Percentiles rank a stretch among this genome's conserved stretches.
phyloP scores from a whole-genome alignment of 2,888 invertebrate genomes.

The Drosophila emarginata region DNA sequence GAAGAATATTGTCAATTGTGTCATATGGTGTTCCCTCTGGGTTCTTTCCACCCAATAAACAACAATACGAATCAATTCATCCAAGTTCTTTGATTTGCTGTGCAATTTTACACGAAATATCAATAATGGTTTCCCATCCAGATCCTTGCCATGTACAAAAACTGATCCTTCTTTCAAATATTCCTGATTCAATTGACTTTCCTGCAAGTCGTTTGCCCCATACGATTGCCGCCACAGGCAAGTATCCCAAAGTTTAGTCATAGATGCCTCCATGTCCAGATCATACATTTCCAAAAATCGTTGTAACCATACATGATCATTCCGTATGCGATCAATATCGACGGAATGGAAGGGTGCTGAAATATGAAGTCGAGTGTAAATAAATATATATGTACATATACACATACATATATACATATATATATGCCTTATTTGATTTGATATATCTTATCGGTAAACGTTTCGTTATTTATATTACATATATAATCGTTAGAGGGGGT shows the following conservation, averaged over 20 bases:
- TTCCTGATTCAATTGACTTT: slow-evolving; percentile 87
- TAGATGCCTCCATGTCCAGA: slow-evolving; percentile 86
- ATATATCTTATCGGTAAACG: slow-evolving; percentile 18
- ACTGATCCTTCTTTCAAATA: slow-evolving; percentile 90
- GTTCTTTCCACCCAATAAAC: slow-evolving; percentile 88
- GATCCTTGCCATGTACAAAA: slow-evolving; percentile 90
- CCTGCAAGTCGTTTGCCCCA: slow-evolving; percentile 89
- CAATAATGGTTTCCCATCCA: slow-evolving; percentile 90
- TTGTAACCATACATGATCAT: slow-evolving; percentile 87
- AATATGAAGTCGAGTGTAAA: not conserved
- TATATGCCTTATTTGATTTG: too few relatives aligned
- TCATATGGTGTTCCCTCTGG: slow-evolving; percentile 87
- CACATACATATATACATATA: not conserved
- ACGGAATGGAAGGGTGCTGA: slow-evolving; percentile 84
- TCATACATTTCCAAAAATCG: slow-evolving; percentile 90
- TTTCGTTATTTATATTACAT: not conserved
- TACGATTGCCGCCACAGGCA: slow-evolving; percentile 92
- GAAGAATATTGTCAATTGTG: slow-evolving; percentile 92
- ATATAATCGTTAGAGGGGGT: not conserved
- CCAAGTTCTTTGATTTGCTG: slow-evolving; percentile 88
- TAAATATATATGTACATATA: not conserved
- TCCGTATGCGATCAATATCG: slow-evolving; percentile 88
- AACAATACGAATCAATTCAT: slow-evolving; percentile 90
- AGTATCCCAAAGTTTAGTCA: slow-evolving; percentile 91
- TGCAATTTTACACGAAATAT: slow-evolving; percentile 92